Evolutionary conservation across 1,140 invertebrate species (phyloP).

Genomic region (Drosophila sturtevanti): DNA sequence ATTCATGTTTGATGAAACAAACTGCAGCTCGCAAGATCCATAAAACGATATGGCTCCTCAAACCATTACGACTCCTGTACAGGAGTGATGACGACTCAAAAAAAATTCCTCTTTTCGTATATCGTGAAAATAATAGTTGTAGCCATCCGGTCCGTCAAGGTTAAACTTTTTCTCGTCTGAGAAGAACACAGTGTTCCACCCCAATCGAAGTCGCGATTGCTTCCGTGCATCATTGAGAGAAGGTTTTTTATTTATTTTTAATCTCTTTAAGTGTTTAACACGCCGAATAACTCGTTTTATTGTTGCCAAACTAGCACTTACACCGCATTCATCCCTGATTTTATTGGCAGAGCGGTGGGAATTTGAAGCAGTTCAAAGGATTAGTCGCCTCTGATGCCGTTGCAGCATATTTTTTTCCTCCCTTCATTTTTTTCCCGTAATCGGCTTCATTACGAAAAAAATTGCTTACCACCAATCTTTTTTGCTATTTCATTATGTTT

Average conservation of each 20-base stretch:
- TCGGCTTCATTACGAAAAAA: not conserved
- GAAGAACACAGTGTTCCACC: not conserved
- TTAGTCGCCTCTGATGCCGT: constrained; percentile 10
- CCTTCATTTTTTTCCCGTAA: constrained; percentile 7
- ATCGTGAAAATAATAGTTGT: constrained; percentile 4
- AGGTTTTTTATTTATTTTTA: constrained; percentile 8
- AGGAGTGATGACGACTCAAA: not conserved
- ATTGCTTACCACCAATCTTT: not conserved
- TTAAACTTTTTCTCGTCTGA: constrained; percentile 10
- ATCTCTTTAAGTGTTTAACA: not conserved
- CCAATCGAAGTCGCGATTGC: not conserved
- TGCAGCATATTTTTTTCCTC: constrained; percentile 6
- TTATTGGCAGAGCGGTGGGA: constrained; percentile 1
- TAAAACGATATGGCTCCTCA: too few species aligned
- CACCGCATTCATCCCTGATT: not conserved
- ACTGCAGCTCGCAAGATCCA: too few species aligned
- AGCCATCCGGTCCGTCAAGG: constrained; percentile 11
- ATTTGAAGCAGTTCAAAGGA: constrained; percentile 7
- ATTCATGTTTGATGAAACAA: too few species aligned
- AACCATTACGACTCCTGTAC: too few species aligned
- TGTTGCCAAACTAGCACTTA: constrained; percentile 10
- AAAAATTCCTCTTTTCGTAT: constrained; percentile 1
- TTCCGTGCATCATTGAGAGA: constrained; percentile 5
- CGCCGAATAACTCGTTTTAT: constrained; percentile 6
- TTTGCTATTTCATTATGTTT: not conserved